Evolutionary conservation across 2,888 invertebrate species (phyloP), one percentile per base, ranked within the genome.

Genomic region (Eurytoma californica): DNA sequence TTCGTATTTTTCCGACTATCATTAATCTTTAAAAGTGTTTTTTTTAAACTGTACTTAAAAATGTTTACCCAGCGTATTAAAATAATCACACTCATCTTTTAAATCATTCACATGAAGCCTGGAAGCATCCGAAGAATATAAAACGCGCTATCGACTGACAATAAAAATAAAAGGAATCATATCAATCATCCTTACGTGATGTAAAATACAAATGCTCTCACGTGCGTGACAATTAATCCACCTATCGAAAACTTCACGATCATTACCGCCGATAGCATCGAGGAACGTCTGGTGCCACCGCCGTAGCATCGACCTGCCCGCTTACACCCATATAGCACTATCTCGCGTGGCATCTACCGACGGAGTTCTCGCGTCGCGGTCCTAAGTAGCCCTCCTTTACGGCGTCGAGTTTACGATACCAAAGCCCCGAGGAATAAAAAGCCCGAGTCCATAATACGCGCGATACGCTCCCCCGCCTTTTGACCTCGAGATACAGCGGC

Each of bases 381-480:
- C 55, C 57, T 70, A 74, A 78, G 72, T 65, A 66, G 72, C 39
- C n/a, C 16, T 13, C 72, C 51, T 79, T 76, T 61, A 72, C 74
- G 72, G 63, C 63, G 69, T 60, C 67, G 82, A 82, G 77, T 80
- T 82, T 77, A 75, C 86, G 88, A 88, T 88, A 88, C 83, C 84
- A 81, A 83, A 82, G 83, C 87, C 86, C 87, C 61, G 16, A 85
- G 84, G 87, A 79, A 79, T 69, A 67, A 55, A 83, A 85, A 79
- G 68, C 20, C 51, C 53, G 75, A 53, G 82, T 83, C 83, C 83
- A 84, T 82, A 86, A 86, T 85, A 86, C 86, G 84, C 85, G 83
- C 83, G 85, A 86, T 85, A 86, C 85, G 75, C 75, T 58, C 61
- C 14, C 39, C 39, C 20, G 18, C 58, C 66, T 82, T 84, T 83